Conservation (phyloP, 2,113 vertebrate species). For the Murina feae region DNA sequence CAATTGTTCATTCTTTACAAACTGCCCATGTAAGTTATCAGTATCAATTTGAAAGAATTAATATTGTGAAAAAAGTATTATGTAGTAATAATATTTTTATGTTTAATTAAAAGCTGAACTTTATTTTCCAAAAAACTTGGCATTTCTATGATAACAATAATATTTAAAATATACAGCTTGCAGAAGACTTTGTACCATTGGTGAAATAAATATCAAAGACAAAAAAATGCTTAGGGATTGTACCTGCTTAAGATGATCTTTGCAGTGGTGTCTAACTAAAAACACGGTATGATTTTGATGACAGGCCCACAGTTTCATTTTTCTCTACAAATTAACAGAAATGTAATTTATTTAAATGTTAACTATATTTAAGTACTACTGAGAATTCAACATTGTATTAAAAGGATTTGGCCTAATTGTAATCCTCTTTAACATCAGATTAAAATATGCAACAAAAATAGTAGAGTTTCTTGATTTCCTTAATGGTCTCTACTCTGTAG, state of each 20-base stretch:
- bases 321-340: conserved; percentile 26
- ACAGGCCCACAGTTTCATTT: neutral
- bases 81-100: neutral
- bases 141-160: neutral
- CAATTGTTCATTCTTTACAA: conserved; percentile 37
- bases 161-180: neutral
- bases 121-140: neutral
- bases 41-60: neutral
- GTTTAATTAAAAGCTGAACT: conserved; percentile 3
- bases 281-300: neutral
- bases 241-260: neutral
- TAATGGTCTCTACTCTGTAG: neutral
- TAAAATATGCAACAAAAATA: conserved; percentile 43
- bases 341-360: neutral
- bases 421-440: conserved; percentile 32
- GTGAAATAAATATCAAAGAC: neutral
- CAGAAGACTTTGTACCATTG: neutral
- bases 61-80: neutral
- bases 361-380: conserved; percentile 34
- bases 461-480: conserved; percentile 36
- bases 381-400: neutral
- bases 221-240: neutral
- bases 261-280: neutral
- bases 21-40: neutral
- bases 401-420: neutral